Evolutionary conservation across 2,888 invertebrate genomes (phyloP).

Genomic region (Apodemia zela): DNA sequence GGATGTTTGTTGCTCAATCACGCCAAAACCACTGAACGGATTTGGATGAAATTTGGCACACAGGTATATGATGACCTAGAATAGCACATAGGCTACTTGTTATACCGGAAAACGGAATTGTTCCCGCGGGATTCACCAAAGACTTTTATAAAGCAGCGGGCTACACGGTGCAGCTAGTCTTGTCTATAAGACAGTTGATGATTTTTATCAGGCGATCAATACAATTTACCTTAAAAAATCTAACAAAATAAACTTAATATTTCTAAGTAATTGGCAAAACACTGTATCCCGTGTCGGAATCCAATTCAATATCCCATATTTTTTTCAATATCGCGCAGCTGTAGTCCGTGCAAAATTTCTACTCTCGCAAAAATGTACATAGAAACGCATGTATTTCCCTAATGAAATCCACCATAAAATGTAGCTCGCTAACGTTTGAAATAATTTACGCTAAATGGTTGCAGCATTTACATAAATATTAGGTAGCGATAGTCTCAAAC

Average conservation of each 20-base stretch:
- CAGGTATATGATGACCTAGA: too few species aligned
- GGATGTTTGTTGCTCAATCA: too few species aligned
- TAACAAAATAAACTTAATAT: background rate
- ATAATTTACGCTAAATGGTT: conserved; percentile 69
- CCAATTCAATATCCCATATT: conserved; percentile 18
- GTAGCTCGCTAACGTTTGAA: conserved; percentile 53
- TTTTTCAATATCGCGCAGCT: conserved; percentile 22
- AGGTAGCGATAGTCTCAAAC: conserved; percentile 55
- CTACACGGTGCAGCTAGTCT: too few species aligned
- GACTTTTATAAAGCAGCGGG: too few species aligned
- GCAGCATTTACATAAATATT: conserved; percentile 68
- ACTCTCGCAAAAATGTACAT: conserved; percentile 19
- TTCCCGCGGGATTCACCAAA: too few species aligned
- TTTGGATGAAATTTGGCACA: too few species aligned
- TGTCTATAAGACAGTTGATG: background rate
- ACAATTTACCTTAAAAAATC: background rate
- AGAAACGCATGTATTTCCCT: conserved; percentile 23
- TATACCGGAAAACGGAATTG: too few species aligned
- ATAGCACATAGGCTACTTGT: too few species aligned
- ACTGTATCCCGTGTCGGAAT: conserved; percentile 14
- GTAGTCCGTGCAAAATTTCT: conserved; percentile 14
- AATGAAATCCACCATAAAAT: conserved; percentile 44
- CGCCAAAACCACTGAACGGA: too few species aligned
- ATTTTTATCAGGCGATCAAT: background rate
- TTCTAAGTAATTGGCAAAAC: conserved; percentile 14